These are phyloP conservation scores for Nasonia longicornis DNA, from an alignment of 1,140 invertebrate species.

Conservation along the genomic window DNA sequence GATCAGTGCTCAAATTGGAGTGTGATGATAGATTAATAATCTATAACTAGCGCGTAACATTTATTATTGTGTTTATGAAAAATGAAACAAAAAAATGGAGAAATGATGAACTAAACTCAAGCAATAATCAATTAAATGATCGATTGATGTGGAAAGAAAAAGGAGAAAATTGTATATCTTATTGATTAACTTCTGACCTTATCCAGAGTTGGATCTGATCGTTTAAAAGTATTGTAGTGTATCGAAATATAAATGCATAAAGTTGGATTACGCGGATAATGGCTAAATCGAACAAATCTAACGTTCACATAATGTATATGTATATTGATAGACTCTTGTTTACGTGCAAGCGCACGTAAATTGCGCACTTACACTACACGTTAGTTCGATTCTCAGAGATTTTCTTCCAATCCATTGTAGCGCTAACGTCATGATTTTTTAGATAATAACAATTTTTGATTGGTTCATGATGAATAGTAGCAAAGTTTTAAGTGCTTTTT, in stretches of 20 bases:
- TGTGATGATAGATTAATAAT: constrained; percentile 25
- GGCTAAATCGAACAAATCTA: constrained; percentile 30
- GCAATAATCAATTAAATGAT: constrained; percentile 38
- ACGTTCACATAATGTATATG: constrained; percentile 41
- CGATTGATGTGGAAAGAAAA: constrained; percentile 18
- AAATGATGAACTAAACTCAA: constrained; percentile 18
- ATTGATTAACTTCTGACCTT: constrained; percentile 9
- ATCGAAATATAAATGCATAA: constrained; percentile 1
- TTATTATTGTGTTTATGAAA: constrained; percentile 21
- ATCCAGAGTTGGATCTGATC: neutral
- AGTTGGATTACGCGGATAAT: constrained; percentile 38
- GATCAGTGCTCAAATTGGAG: constrained; percentile 5
- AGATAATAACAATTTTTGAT: constrained; percentile 40
- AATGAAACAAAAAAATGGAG: neutral
- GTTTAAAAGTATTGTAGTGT: constrained; percentile 9
- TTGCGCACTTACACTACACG: constrained; percentile 38
- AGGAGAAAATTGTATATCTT: constrained; percentile 25
- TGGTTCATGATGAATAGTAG: constrained; percentile 19
- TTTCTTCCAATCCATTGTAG: constrained; percentile 39
- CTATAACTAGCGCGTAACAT: neutral
- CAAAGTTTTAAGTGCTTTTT: constrained; percentile 31
- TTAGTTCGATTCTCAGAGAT: constrained; percentile 40
- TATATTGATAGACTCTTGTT: constrained; percentile 38
- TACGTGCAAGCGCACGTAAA: constrained; percentile 21
- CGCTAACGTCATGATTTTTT: constrained; percentile 42